phyloP scores from a whole-genome alignment of 2,797 vertebrate species.

The Leptoclinus maculatus region DNA sequence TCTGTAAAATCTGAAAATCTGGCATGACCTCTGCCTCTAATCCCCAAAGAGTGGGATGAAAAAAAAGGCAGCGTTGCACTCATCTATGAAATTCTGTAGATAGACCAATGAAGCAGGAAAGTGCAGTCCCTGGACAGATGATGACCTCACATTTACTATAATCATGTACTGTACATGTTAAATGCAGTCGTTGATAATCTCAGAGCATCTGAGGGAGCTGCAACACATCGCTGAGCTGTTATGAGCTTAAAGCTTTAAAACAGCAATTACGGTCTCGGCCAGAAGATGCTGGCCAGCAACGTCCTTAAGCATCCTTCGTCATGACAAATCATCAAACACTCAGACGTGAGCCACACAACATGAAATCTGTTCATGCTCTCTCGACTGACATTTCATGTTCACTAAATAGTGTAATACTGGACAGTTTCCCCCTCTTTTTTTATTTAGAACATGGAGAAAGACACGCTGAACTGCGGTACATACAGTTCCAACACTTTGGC shows the following conservation, averaged over 20 bases:
- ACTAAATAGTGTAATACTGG: not conserved
- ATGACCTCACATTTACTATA: constrained; percentile 36
- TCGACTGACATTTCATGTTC: constrained; percentile 1
- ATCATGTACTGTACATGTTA: constrained; percentile 31
- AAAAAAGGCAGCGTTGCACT: constrained; percentile 47
- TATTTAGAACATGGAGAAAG: not conserved
- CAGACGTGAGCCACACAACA: constrained; percentile 18
- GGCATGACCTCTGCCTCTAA: constrained; percentile 62
- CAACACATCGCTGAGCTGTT: constrained; percentile 33
- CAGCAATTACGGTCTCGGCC: constrained; percentile 32
- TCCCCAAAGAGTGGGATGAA: constrained; percentile 59
- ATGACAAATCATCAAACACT: constrained; percentile 25
- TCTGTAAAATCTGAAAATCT: constrained; percentile 65
- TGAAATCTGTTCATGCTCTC: constrained; percentile 11
- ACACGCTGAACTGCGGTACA: constrained; percentile 11
- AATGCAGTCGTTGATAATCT: constrained; percentile 46
- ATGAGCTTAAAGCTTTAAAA: constrained; percentile 44
- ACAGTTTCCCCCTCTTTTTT: not conserved
- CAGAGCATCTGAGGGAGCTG: constrained; percentile 38
- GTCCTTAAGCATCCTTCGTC: constrained; percentile 33
- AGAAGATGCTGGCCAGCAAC: constrained; percentile 30
- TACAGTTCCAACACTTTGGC: constrained; percentile 25
- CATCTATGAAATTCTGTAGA: constrained; percentile 46
- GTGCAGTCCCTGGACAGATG: constrained; percentile 20
- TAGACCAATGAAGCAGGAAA: constrained; percentile 23